Conservation (phyloP, 2,888 invertebrate species). For the Imbricaverruca yamaguchii region DNA sequence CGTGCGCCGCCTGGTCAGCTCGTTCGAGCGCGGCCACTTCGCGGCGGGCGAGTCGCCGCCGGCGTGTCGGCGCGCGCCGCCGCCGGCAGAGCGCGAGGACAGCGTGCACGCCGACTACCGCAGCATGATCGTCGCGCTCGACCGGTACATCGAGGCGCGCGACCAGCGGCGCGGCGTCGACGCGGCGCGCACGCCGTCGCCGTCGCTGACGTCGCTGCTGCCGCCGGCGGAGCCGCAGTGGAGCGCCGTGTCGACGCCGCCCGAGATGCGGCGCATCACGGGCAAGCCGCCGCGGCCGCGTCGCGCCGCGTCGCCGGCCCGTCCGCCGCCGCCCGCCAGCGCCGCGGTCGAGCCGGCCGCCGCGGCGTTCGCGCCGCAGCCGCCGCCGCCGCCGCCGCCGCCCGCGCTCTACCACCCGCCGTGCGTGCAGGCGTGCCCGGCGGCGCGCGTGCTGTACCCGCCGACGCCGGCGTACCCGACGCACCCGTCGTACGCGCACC, state of each 20-base stretch:
- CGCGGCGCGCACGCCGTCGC: background rate
- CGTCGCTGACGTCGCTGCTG: background rate
- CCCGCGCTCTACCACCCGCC: background rate
- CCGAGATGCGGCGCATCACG: background rate
- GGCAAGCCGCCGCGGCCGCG: slow-evolving; percentile 5
- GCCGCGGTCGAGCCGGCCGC: background rate
- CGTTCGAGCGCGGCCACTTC: slow-evolving; percentile 13
- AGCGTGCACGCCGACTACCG: slow-evolving; percentile 6
- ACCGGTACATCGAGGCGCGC: slow-evolving; percentile 6
- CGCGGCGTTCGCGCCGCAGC: background rate
- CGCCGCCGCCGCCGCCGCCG: background rate
- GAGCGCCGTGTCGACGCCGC: background rate
- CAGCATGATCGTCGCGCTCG: slow-evolving; percentile 5
- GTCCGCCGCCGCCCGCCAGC: background rate
- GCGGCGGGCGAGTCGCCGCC: background rate
- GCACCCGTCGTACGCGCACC: slow-evolving; percentile 15
- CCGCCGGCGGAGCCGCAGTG: too few species aligned
- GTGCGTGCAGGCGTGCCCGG: background rate
- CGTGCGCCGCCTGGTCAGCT: background rate
- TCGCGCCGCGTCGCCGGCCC: background rate
- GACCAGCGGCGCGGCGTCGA: background rate
- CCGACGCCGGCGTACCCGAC: background rate
- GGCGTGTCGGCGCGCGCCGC: background rate
- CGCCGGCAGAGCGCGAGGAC: background rate
- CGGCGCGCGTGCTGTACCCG: background rate